Evolutionary conservation across 2,888 invertebrate species (phyloP), one percentile per base, ranked within the genome.

Genomic region (Odiellus spinosus): DNA sequence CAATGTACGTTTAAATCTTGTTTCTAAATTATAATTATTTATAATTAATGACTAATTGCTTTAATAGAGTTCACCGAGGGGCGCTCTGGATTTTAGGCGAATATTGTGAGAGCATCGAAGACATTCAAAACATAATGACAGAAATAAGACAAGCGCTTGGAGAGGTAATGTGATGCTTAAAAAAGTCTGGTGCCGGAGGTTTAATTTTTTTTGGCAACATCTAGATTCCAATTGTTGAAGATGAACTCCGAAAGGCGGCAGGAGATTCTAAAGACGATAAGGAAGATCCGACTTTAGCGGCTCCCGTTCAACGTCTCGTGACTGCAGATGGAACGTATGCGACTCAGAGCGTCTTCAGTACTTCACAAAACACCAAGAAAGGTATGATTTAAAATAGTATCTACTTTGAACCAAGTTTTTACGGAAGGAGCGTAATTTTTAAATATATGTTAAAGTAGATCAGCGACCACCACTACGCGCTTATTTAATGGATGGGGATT

Each of bases 271-370:
- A 72, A 5, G 72, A 74, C 17, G 76, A 76, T 44, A 69, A 66
- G 50, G 64, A 65, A 3, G 53, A 59, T 42, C 54, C 51, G 15
- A 48, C 55, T 15, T 55, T 58, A 54, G 48, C 55, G 14, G 18
- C 50, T 21, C 59, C 59, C 45, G 63, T 68, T 2, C 73, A 78
- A 32, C 81, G 79, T 59, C 69, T 87, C 50, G 93, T 98, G 38
- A 98, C 98, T 40, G 95, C 96, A 33, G 98, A 99, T 71, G 98
- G 98, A 17, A 95, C 96, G 0, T 99, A 99, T 67, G 98, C 96
- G 20, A 83, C 93, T 3, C 96, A 99, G 69, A 93, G 93, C 55
- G 95, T 91, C 38, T 91, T 96, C 68, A 91, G 85, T 62, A 72
- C 85, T 3, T 59, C 60, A 2, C 54, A 58, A 2, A 39, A 47